Percentiles rank a stretch among this genome's conserved stretches.
These are phyloP conservation scores for Centropus bengalensis DNA, from an alignment of 2,113 vertebrate species.

Conservation along the genomic window DNA sequence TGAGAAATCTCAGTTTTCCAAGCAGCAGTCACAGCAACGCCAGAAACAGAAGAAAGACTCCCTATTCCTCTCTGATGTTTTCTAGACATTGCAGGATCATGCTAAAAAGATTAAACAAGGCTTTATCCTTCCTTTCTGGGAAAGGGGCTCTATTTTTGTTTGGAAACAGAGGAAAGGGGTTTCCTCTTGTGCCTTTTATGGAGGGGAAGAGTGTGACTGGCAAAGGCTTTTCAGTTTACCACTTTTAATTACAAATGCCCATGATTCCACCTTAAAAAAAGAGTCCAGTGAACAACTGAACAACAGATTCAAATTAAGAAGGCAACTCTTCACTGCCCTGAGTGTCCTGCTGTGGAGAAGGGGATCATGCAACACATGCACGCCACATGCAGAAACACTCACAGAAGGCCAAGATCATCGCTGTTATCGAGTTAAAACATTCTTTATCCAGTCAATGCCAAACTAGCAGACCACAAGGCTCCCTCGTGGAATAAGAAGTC, in stretches of 20 bases:
- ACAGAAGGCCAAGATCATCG: not conserved
- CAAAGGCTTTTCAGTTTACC: constrained; percentile 55
- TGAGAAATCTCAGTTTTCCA: constrained; percentile 25
- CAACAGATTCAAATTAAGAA: not conserved
- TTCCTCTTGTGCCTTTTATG: constrained; percentile 18
- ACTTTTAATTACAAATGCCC: constrained; percentile 33
- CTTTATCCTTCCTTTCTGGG: not conserved
- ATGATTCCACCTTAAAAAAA: constrained; percentile 55
- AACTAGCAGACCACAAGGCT: not conserved
- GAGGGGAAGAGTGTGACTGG: constrained; percentile 42
- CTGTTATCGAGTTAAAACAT: not conserved
- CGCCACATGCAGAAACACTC: not conserved
- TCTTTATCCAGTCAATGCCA: not conserved
- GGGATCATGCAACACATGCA: not conserved
- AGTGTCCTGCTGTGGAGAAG: not conserved
- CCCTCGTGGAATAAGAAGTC: not conserved
- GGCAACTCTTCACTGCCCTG: not conserved
- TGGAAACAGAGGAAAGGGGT: not conserved
- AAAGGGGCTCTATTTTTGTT: not conserved
- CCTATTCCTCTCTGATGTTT: not conserved
- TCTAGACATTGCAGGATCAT: not conserved
- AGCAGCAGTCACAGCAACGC: not conserved
- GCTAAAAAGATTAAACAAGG: not conserved
- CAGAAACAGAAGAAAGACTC: constrained; percentile 12
- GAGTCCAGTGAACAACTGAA: not conserved